These are phyloP conservation scores for Ostrea denselamellosa DNA, from an alignment of 1,140 invertebrate species.

Conservation along the genomic window DNA sequence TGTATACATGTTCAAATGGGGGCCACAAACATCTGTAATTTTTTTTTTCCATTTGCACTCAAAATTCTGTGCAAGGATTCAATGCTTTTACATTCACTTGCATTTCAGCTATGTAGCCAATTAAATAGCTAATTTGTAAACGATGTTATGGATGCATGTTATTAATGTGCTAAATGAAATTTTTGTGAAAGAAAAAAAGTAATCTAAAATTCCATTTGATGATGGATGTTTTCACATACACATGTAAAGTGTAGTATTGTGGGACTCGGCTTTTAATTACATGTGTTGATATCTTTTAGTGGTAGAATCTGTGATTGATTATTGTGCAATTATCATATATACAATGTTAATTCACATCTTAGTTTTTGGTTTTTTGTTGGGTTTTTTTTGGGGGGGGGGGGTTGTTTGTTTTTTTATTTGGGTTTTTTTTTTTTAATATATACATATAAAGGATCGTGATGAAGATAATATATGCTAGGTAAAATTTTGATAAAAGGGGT, in stretches of 20 bases:
- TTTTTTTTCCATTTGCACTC: not conserved
- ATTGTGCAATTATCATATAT: slow-evolving; percentile 22
- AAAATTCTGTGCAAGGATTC: not conserved
- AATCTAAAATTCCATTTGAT: slow-evolving; percentile 30
- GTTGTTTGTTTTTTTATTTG: too few species aligned
- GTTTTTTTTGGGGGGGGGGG: too few species aligned
- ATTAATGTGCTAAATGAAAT: not conserved
- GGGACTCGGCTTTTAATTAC: not conserved
- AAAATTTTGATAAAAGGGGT: not conserved
- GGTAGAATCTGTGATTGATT: not conserved
- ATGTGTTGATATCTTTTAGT: slow-evolving; percentile 8
- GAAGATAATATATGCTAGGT: not conserved
- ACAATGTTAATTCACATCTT: slow-evolving; percentile 8
- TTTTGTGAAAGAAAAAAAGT: not conserved
- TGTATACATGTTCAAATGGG: slow-evolving; percentile 34
- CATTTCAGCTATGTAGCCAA: not conserved
- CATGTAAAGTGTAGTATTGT: not conserved
- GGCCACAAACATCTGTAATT: not conserved
- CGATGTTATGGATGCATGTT: not conserved
- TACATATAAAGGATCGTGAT: too few species aligned
- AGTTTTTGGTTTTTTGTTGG: too few species aligned
- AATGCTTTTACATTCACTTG: not conserved
- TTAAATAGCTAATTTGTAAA: not conserved
- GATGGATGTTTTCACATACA: slow-evolving; percentile 14
- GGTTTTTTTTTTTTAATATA: too few species aligned